Base-by-base conservation (phyloP, 2,113 vertebrate genomes). In the Microcebus jonahi region DNA sequence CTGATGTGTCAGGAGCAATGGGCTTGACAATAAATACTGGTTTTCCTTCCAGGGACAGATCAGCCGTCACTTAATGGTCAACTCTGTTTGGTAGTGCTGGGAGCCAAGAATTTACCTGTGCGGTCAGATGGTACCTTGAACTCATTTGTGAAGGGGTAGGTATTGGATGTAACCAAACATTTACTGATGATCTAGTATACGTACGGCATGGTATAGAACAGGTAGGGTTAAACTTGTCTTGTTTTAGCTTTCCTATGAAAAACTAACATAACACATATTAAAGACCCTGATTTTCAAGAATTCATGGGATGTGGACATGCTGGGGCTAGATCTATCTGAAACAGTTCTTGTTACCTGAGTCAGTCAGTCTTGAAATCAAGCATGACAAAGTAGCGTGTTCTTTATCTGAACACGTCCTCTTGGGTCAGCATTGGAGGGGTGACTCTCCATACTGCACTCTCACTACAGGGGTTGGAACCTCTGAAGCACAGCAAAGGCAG, bases 101-200 rank as follows among this genome's bases (percentile, higher is more conserved):
- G 96, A 68, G 98, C 98, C 97, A 98, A 97, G 97, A 98, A 99
- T 91, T 97, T 99, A 98, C 97, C 98, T 0, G 97, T 97, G 97
- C 98, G 98, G 94, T 93, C 99, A 92, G 98, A 98, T 93, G 98
- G 96, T 0, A 96, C 94, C 94, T 85, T 88, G 0, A 98, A 98
- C 76, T 92, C 97, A 0, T 99, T 99, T n/a, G 98, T 99, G 96
- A 99, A 98, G 98, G 98, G 98, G 99, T 99, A 98, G 73, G 98
- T 96, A 80, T 39, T 23, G 0, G 53, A 27, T 67, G 25, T 17
- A 23, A 59, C n/a, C 67, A 36, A 53, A 14, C 23, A 5, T 8
- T 71, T 21, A 39, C 2, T 0, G 20, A 57, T 59, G 3, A 27
- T 1, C 29, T 34, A 6, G 34, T 4, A 34, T 6, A 10, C 11